Percentiles rank a stretch among this genome's conserved stretches.
phyloP scores from a whole-genome alignment of 2,888 invertebrate genomes.

The Ecliptopera silaceata region DNA sequence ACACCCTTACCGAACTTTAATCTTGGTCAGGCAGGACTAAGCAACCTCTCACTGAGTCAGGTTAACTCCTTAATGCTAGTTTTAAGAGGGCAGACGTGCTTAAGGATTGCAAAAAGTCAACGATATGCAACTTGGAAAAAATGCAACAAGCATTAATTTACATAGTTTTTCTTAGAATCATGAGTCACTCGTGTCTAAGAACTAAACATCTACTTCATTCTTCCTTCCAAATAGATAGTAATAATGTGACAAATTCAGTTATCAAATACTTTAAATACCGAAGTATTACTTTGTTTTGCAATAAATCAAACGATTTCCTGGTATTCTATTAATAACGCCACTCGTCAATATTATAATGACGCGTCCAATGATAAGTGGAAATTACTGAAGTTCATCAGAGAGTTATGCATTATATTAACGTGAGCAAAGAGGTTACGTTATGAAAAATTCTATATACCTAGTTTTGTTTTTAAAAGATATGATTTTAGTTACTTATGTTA shows the following conservation, averaged over 20 bases:
- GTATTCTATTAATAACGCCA: neutral
- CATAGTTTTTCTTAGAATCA: no score
- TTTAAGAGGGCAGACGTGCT: constrained; percentile 47
- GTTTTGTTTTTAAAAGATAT: no score
- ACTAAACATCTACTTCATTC: no score
- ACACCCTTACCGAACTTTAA: neutral
- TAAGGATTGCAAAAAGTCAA: constrained; percentile 35
- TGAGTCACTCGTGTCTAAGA: no score
- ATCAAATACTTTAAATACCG: neutral
- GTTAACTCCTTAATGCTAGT: constrained; percentile 38
- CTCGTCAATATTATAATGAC: constrained; percentile 1
- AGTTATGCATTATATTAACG: no score
- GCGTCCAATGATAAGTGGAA: neutral
- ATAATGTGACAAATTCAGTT: neutral
- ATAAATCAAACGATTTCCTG: neutral
- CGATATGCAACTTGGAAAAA: constrained; percentile 1
- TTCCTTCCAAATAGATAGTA: no score
- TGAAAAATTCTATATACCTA: no score
- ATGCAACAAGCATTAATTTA: neutral
- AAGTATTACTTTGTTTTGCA: no score
- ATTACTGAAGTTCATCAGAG: no score
- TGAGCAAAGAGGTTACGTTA: no score
- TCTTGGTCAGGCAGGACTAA: neutral
- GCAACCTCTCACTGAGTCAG: constrained; percentile 28
- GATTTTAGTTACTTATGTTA: no score